Conservation (phyloP, 2,113 vertebrate genomes). For the rabbit (Oryctolagus cuniculus) region DNA sequence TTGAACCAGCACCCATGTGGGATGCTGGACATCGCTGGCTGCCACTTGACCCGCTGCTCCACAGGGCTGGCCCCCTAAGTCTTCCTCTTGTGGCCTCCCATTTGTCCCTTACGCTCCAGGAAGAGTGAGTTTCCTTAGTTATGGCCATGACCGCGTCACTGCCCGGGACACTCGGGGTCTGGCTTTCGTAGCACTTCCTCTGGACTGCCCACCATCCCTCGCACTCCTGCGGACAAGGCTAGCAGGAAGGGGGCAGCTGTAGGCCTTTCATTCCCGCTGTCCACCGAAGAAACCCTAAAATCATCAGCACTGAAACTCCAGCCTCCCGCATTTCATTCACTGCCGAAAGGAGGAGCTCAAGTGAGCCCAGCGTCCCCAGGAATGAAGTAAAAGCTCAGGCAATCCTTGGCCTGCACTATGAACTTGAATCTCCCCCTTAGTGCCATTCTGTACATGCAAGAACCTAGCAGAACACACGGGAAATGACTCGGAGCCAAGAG, state of each 20-base stretch:
- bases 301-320: neutral
- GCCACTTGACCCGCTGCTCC: no score
- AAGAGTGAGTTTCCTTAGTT: neutral
- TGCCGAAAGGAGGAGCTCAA: conserved; percentile 17
- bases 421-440: neutral
- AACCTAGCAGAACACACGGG: neutral
- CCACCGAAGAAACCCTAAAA: neutral
- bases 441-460: conserved; percentile 15
- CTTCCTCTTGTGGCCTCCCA: neutral
- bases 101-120: neutral
- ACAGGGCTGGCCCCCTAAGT: neutral
- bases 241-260: neutral
- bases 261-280: neutral
- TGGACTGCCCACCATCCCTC: neutral
- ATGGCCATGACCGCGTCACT: rapidly evolving
- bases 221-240: neutral
- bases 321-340: neutral
- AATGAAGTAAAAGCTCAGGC: neutral
- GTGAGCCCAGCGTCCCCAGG: neutral
- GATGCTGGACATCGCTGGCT: no score
- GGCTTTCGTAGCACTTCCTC: neutral
- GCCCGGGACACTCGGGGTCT: neutral
- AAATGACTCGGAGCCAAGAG: neutral
- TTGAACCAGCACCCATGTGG: no score
- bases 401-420: neutral